Conservation (phyloP, 2,888 invertebrate species). For the Tetheella fluctuosa region DNA sequence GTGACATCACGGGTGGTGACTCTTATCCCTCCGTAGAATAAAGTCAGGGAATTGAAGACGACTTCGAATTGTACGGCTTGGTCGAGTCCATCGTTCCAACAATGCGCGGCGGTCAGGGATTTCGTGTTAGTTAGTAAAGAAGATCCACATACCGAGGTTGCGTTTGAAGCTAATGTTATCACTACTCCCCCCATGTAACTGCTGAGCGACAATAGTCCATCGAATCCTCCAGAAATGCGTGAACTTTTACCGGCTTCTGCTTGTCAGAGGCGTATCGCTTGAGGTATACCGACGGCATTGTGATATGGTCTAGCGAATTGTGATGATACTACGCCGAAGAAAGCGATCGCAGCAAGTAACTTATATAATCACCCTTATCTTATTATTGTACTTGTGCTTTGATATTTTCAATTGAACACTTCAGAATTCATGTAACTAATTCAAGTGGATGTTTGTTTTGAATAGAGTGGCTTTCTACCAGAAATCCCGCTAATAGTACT, state of each 20-base stretch:
- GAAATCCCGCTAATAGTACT: too few relatives aligned
- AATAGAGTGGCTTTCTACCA: too few relatives aligned
- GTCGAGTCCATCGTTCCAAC: slow-evolving; percentile 41
- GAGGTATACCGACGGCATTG: not conserved
- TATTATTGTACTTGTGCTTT: not conserved
- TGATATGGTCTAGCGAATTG: not conserved
- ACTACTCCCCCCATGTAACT: slow-evolving; percentile 33
- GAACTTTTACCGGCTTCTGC: not conserved
- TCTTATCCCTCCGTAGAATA: slow-evolving; percentile 42
- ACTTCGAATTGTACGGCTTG: slow-evolving; percentile 23
- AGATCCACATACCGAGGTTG: slow-evolving; percentile 37
- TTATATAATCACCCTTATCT: not conserved
- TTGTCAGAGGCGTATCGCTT: not conserved
- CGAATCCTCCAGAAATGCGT: not conserved
- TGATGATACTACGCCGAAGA: not conserved
- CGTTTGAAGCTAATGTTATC: slow-evolving; percentile 24
- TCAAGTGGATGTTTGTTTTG: not conserved
- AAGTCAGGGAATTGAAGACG: slow-evolving; percentile 30
- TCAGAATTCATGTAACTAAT: not conserved
- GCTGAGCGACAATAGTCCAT: not conserved
- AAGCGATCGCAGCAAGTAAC: not conserved
- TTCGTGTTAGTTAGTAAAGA: slow-evolving; percentile 30
- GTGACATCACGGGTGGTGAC: slow-evolving; percentile 26
- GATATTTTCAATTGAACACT: not conserved
- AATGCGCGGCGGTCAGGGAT: slow-evolving; percentile 42